A percentile compares a stretch with the other conserved stretches of the same genome.
Conservation (phyloP, 2,113 vertebrate species). For the Scytalopus superciliaris region DNA sequence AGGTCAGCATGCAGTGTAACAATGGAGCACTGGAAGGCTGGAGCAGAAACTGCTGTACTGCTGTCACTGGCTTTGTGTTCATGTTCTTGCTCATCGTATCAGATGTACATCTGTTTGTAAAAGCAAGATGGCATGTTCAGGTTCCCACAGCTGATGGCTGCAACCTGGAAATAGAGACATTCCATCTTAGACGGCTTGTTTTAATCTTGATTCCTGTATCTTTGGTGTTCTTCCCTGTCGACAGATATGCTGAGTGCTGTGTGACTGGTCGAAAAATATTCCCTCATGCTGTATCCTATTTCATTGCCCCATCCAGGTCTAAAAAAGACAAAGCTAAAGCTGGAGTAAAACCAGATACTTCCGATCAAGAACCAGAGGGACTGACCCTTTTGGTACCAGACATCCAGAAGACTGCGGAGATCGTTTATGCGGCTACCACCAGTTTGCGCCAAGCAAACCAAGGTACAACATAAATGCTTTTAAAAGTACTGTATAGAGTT, state of each 20-base stretch:
- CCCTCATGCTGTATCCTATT: neutral
- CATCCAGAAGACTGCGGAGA: slow-evolving; percentile 96
- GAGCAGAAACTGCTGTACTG: neutral
- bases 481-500: fast-evolving
- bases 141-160: neutral
- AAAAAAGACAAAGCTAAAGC: slow-evolving; percentile 98
- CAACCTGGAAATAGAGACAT: neutral
- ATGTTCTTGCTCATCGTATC: neutral
- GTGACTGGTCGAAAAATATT: neutral
- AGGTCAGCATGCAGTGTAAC: neutral
- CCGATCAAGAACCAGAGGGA: slow-evolving; percentile 96
- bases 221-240: neutral
- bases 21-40: neutral
- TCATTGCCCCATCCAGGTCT: slow-evolving; percentile 76
- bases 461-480: slow-evolving; percentile 69
- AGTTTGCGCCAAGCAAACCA: slow-evolving; percentile 93
- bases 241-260: neutral
- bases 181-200: neutral
- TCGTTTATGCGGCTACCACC: slow-evolving; percentile 91
- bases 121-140: neutral
- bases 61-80: neutral
- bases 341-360: slow-evolving; percentile 87
- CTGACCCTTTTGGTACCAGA: slow-evolving; percentile 95
- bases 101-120: neutral
- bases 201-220: neutral